Conservation (phyloP, 2,113 vertebrate species). For the Cyanoderma ruficeps region DNA sequence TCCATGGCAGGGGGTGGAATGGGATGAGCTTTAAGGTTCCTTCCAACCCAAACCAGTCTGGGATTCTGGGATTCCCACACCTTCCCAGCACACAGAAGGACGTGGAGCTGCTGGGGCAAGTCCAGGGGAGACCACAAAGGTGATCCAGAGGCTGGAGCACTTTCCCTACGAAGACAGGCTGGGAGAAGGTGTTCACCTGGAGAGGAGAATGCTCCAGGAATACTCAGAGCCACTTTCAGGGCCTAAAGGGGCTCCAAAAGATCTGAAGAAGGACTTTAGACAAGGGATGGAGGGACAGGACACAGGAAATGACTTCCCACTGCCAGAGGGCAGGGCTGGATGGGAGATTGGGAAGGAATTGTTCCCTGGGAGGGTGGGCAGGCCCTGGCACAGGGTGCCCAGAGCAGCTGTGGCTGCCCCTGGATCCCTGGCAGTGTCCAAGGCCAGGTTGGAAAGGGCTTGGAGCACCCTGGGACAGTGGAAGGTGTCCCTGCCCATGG, state of each 20-base stretch:
- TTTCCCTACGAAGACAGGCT: neutral
- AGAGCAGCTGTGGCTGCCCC: neutral
- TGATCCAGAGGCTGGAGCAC: neutral
- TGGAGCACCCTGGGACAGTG: fast-evolving
- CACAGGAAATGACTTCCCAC: neutral
- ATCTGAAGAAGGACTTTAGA: fast-evolving
- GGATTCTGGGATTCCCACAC: neutral
- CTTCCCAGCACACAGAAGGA: neutral
- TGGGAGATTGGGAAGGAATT: neutral
- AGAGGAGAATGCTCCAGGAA: neutral
- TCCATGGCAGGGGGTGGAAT: neutral
- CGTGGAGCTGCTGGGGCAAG: neutral
- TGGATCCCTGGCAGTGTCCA: neutral
- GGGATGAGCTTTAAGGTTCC: neutral
- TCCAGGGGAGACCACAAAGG: neutral
- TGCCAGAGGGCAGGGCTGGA: neutral
- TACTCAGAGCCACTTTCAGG: fast-evolving
- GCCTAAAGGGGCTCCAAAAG: neutral
- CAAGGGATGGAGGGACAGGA: neutral
- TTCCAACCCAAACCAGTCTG: neutral
- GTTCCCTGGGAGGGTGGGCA: fast-evolving
- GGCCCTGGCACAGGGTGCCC: neutral
- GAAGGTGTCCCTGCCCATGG: neutral
- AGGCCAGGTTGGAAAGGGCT: fast-evolving
- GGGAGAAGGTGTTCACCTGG: neutral